phyloP scores from a whole-genome alignment of 1,140 invertebrate genomes.

The Euura lappo region DNA sequence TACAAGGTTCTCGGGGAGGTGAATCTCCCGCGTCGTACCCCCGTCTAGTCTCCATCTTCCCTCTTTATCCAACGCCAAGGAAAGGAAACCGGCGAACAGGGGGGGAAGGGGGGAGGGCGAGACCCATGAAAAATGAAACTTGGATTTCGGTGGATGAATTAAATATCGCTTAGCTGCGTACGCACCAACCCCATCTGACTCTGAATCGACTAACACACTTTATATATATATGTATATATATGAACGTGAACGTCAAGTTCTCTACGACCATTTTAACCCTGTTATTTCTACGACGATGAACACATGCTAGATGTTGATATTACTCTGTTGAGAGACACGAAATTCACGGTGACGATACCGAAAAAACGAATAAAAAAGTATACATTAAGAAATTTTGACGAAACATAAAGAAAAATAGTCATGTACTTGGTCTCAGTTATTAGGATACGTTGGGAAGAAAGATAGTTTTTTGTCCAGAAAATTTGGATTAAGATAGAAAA shows the following conservation, averaged over 20 bases:
- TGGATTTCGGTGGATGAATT: constrained; percentile 2
- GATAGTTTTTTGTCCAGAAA: too few relatives aligned
- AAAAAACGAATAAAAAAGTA: neutral
- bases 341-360: neutral
- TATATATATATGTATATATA: too few relatives aligned
- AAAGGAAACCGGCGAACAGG: neutral
- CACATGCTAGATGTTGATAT: neutral
- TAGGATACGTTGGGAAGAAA: too few relatives aligned
- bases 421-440: too few relatives aligned
- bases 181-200: neutral
- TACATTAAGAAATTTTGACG: neutral
- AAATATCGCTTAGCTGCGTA: constrained; percentile 5
- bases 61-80: too few relatives aligned
- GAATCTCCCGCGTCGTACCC: too few relatives aligned
- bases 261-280: neutral
- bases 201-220: too few relatives aligned
- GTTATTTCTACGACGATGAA: neutral
- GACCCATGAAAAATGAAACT: constrained; percentile 2
- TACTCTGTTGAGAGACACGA: neutral
- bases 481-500: too few relatives aligned
- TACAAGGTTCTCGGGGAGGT: neutral
- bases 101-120: neutral
- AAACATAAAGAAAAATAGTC: neutral
- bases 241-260: too few relatives aligned
- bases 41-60: too few relatives aligned